Conservation (phyloP, 2,888 invertebrate genomes). For the Nesidiocoris tenuis region DNA sequence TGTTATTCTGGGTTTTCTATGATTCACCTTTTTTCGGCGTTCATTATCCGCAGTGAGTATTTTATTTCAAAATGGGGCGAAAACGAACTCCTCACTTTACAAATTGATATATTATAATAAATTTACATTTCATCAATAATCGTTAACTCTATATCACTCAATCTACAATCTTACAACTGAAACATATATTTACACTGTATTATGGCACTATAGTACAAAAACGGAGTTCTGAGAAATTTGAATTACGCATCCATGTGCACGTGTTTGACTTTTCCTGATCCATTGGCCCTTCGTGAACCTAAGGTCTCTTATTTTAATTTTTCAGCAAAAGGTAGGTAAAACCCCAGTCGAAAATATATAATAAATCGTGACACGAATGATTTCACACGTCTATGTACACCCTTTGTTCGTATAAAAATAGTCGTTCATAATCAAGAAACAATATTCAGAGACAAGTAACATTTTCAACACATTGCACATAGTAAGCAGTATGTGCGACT, state of each 20-base stretch:
- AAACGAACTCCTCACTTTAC: too few species aligned
- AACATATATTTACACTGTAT: constrained; percentile 41
- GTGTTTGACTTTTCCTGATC: too few species aligned
- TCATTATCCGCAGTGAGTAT: too few species aligned
- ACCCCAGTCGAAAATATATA: neutral
- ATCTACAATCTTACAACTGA: constrained; percentile 41
- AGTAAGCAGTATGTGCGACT: constrained; percentile 8
- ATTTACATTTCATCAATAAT: constrained; percentile 9
- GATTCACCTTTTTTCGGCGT: too few species aligned
- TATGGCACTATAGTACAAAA: constrained; percentile 47
- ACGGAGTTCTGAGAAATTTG: too few species aligned
- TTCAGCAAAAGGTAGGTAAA: too few species aligned
- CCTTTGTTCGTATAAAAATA: constrained; percentile 46
- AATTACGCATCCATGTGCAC: too few species aligned
- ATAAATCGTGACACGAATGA: constrained; percentile 28
- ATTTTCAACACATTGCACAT: neutral
- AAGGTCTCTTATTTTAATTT: too few species aligned
- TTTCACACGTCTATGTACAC: constrained; percentile 46
- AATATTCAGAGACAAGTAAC: neutral
- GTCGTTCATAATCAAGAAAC: constrained; percentile 40
- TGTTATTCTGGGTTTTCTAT: too few species aligned
- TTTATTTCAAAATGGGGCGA: too few species aligned
- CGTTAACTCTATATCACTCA: constrained; percentile 40
- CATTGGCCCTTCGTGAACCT: too few species aligned
- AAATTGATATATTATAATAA: constrained; percentile 35